Base-by-base conservation (phyloP, 1,140 invertebrate species). In the Patella vulgata region DNA sequence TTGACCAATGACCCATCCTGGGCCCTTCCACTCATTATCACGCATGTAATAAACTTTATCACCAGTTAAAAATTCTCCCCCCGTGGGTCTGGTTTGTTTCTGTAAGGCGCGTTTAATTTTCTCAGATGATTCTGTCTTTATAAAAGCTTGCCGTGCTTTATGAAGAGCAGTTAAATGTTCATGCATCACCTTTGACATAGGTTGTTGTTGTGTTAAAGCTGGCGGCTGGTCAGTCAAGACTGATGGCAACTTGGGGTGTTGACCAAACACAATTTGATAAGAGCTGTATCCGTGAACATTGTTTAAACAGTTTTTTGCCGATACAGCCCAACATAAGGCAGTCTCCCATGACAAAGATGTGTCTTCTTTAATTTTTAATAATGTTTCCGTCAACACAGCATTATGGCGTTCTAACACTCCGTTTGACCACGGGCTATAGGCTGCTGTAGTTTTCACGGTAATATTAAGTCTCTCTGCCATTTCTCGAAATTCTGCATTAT, bases 311-410 rank as follows among this genome's bases (percentile, higher is more conserved):
- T n/a, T n/a, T n/a, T n/a, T n/a, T n/a, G n/a, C n/a, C n/a, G n/a
- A n/a, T n/a, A n/a, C n/a, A n/a, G n/a, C n/a, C n/a, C n/a, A n/a
- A n/a, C n/a, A n/a, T n/a, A n/a, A n/a, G n/a, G n/a, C n/a, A n/a
- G n/a, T n/a, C n/a, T n/a, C n/a, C n/a, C n/a, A n/a, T n/a, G n/a
- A n/a, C n/a, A n/a, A n/a, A n/a, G n/a, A n/a, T n/a, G n/a, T 60
- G 21, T 58, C 58, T 17, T 23, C n/a, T 52, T 47, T 46, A n/a
- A 66, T 36, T 54, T 61, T 68, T 12, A n/a, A 19, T 31, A 65
- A 23, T 25, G 44, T 66, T 17, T 70, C 52, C 14, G 63, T 58
- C n/a, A n/a, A 46, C 62, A 69, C 2, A 52, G 47, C 48, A 62
- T 55, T n/a, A n/a, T n/a, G n/a, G n/a, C n/a, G n/a, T n/a, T n/a